Conservation (phyloP, 2,888 invertebrate species). For the Aphrophora alni region DNA sequence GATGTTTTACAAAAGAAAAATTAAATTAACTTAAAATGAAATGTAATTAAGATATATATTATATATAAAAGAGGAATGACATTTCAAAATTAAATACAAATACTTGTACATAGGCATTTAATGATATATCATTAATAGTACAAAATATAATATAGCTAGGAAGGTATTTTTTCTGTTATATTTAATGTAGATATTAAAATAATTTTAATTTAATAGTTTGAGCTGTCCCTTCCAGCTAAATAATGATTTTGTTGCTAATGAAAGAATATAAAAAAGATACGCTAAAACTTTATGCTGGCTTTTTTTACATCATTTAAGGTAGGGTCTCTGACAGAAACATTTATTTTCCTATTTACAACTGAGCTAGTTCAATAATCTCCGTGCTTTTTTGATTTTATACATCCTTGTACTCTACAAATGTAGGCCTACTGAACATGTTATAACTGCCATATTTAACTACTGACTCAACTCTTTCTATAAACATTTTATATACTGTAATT, state of each 20-base stretch:
- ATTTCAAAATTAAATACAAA: neutral
- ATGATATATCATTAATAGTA: neutral
- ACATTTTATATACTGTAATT: neutral
- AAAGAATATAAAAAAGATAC: neutral
- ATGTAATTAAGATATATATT: slow-evolving; percentile 7
- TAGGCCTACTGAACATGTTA: neutral
- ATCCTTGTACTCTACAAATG: neutral
- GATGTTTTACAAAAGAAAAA: neutral
- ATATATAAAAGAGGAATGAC: slow-evolving; percentile 10
- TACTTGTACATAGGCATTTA: neutral
- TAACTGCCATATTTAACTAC: too few relatives aligned
- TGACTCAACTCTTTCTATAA: neutral
- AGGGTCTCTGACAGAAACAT: neutral
- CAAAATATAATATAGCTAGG: neutral
- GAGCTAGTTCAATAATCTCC: neutral
- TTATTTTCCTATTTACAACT: neutral
- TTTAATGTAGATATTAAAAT: neutral
- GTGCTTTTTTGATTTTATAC: neutral
- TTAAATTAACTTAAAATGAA: neutral
- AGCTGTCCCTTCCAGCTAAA: neutral
- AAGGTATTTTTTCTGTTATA: neutral
- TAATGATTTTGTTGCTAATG: neutral
- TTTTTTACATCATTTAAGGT: neutral
- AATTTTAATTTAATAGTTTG: neutral
- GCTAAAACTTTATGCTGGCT: neutral